Percentiles rank a stretch among this genome's conserved stretches.
Evolutionary conservation across 2,888 invertebrate genomes (phyloP).

Genomic region (Amorpha juglandis): DNA sequence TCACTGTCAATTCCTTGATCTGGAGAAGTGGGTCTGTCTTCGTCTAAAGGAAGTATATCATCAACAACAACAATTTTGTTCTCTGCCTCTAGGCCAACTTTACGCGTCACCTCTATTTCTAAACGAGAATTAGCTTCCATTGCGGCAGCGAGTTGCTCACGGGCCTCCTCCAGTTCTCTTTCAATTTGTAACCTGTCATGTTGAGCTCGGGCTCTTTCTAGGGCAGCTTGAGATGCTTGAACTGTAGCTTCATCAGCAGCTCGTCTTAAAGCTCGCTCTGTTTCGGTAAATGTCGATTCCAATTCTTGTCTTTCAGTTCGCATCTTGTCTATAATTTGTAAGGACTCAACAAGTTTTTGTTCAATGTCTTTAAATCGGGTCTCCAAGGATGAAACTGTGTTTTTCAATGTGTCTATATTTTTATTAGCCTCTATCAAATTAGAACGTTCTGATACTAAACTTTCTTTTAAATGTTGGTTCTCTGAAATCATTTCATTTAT

Average conservation of each 20-base stretch:
- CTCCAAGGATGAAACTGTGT: conserved; percentile 55
- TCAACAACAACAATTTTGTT: conserved; percentile 61
- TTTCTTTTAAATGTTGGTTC: conserved; percentile 59
- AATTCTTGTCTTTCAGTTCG: conserved; percentile 70
- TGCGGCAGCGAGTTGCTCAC: conserved; percentile 70
- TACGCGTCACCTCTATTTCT: conserved; percentile 76
- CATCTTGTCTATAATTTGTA: conserved; percentile 59
- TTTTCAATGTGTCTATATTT: conserved; percentile 55
- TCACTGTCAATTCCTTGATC: conserved; percentile 96
- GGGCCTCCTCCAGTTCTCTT: conserved; percentile 84
- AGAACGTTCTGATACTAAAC: conserved; percentile 52
- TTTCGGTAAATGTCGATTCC: conserved; percentile 72
- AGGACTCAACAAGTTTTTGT: conserved; percentile 56
- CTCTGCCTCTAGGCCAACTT: conserved; percentile 61
- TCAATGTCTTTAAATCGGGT: conserved; percentile 62
- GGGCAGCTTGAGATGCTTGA: conserved; percentile 89
- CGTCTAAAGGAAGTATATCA: conserved; percentile 62
- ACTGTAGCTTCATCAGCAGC: conserved; percentile 89
- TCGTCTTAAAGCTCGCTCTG: conserved; percentile 84
- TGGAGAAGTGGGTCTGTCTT: conserved; percentile 87
- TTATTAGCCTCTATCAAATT: conserved; percentile 57
- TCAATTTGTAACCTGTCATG: conserved; percentile 88
- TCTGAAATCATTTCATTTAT: conserved; percentile 60
- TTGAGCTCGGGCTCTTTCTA: conserved; percentile 89
- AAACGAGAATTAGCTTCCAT: conserved; percentile 66